Conservation (phyloP, 2,888 invertebrate genomes). For the Agriopis marginaria region DNA sequence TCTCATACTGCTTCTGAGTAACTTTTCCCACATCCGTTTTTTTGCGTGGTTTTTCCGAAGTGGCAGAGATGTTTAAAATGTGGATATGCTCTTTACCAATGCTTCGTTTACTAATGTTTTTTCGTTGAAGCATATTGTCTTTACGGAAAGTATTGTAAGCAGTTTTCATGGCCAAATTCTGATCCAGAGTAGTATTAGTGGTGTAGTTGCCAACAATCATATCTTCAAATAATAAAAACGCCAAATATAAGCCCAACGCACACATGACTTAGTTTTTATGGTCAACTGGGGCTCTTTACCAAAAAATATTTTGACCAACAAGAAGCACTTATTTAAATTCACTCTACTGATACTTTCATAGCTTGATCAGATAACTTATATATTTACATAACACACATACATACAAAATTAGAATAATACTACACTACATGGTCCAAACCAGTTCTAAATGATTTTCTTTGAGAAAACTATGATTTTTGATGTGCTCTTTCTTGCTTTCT, state of each 20-base stretch:
- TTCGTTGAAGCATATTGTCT: background rate
- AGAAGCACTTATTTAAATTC: background rate
- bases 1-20: conserved; percentile 68
- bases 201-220: conserved; percentile 24
- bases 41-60: conserved; percentile 35
- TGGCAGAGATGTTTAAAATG: conserved; percentile 8
- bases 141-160: conserved; percentile 4
- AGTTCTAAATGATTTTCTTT: background rate
- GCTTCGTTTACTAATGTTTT: background rate
- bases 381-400: background rate
- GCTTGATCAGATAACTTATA: background rate
- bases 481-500: background rate
- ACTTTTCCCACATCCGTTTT: conserved; percentile 65
- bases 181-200: conserved; percentile 12
- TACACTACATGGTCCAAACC: background rate
- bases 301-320: background rate
- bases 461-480: background rate
- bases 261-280: conserved; percentile 19
- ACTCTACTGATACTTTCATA: conserved; percentile 1
- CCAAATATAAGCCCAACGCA: conserved; percentile 22
- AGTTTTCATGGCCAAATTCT: background rate
- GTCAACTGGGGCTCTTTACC: too few species aligned
- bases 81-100: background rate
- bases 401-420: background rate
- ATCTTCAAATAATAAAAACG: conserved; percentile 27